Evolutionary conservation across 2,113 vertebrate genomes (phyloP).

Genomic region (Penelope pileata): DNA sequence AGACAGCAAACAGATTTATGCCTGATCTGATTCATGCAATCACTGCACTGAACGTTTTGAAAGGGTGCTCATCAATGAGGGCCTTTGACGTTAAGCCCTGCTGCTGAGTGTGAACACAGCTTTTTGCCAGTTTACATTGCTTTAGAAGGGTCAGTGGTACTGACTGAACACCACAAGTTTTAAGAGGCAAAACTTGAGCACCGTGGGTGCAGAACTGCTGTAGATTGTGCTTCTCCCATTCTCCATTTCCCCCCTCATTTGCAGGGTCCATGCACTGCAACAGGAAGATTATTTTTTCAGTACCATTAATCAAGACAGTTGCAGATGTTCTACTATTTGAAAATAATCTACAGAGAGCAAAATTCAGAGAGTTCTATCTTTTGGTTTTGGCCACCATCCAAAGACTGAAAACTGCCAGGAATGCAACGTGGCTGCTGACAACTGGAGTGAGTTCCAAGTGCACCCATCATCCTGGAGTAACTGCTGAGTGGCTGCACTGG

Average conservation of each 20-base stretch:
- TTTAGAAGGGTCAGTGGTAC: too few species aligned
- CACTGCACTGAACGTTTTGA: rapidly evolving
- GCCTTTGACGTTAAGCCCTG: background rate
- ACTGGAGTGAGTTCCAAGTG: background rate
- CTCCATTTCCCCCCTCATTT: background rate
- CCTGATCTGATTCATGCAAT: background rate
- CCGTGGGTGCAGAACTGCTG: rapidly evolving
- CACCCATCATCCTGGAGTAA: background rate
- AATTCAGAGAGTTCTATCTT: background rate
- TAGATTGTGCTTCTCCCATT: background rate
- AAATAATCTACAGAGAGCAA: background rate
- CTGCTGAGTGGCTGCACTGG: background rate
- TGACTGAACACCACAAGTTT: rapidly evolving
- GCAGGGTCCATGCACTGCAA: too few species aligned
- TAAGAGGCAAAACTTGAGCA: background rate
- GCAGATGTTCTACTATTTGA: background rate
- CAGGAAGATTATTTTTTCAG: background rate
- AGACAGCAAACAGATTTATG: background rate
- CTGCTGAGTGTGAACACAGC: background rate
- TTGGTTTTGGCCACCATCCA: background rate
- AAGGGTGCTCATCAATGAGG: background rate
- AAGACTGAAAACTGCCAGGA: background rate
- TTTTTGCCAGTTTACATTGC: background rate
- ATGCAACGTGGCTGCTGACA: background rate
- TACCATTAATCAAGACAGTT: background rate